These are phyloP conservation scores for Vireo altiloquus DNA, from an alignment of 2,113 vertebrate genomes.

Conservation along the genomic window DNA sequence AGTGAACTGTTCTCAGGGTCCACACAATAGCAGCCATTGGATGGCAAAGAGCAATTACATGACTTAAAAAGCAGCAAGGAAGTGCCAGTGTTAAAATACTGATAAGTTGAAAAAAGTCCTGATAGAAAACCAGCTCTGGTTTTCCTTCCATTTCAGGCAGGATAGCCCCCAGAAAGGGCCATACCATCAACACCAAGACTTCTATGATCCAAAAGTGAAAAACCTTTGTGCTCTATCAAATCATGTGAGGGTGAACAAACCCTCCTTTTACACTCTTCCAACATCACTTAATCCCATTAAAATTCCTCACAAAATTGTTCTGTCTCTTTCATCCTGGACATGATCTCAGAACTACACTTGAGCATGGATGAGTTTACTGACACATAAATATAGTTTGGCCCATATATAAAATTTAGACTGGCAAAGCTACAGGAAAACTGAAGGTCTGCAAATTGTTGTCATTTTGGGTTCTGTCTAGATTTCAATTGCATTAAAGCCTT, in stretches of 20 bases:
- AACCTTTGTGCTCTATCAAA: rapidly evolving
- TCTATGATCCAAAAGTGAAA: not conserved
- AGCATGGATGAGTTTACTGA: rapidly evolving
- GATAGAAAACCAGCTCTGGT: too few relatives aligned
- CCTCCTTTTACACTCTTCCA: not conserved
- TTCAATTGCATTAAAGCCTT: not conserved
- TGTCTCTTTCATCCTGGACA: not conserved
- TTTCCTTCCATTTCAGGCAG: not conserved
- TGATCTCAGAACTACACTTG: not conserved
- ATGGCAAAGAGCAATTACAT: not conserved
- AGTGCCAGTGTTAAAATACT: not conserved
- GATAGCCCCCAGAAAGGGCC: not conserved
- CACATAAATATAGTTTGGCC: not conserved
- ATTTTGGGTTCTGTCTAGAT: not conserved
- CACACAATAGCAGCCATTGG: not conserved
- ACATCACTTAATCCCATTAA: not conserved
- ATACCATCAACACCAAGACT: not conserved
- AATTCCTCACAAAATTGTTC: not conserved
- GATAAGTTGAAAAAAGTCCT: not conserved
- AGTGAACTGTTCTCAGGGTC: not conserved
- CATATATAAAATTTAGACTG: not conserved
- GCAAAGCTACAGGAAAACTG: not conserved
- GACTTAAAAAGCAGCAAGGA: not conserved
- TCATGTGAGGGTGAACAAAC: not conserved
- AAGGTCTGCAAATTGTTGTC: not conserved